Conservation (phyloP, 1,140 invertebrate species). For the Drepana arcuata region DNA sequence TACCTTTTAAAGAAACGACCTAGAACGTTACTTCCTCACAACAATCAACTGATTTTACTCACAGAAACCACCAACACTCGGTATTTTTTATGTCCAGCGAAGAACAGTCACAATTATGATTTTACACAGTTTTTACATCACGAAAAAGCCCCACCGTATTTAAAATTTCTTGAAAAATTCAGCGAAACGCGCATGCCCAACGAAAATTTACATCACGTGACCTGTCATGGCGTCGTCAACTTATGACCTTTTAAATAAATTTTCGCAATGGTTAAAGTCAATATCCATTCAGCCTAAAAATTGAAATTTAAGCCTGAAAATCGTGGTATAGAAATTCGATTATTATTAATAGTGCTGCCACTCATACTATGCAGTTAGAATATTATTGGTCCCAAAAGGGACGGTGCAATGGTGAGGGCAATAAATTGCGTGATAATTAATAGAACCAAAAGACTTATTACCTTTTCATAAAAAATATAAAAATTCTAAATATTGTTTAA, state of each 20-base stretch:
- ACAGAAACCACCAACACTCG: constrained; percentile 20
- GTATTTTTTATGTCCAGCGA: constrained; percentile 5
- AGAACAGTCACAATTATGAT: constrained; percentile 10
- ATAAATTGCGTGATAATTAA: too few relatives aligned
- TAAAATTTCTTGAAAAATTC: constrained; percentile 59
- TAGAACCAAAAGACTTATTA: too few relatives aligned
- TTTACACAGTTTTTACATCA: constrained; percentile 20
- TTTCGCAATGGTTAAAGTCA: constrained; percentile 9
- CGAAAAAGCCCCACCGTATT: constrained; percentile 49
- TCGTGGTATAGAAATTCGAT: too few relatives aligned
- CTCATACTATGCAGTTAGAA: too few relatives aligned
- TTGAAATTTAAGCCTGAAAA: too few relatives aligned
- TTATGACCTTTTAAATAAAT: constrained; percentile 21
- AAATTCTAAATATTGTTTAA: too few relatives aligned
- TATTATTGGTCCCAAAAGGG: too few relatives aligned
- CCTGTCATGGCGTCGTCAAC: constrained; percentile 65
- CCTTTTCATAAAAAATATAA: too few relatives aligned
- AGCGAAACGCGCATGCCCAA: constrained; percentile 62
- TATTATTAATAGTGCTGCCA: too few relatives aligned
- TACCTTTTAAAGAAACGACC: constrained; percentile 51
- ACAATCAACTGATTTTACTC: constrained; percentile 29
- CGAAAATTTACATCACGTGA: constrained; percentile 71
- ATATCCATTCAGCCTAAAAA: too few relatives aligned
- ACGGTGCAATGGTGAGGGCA: too few relatives aligned
- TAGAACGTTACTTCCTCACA: constrained; percentile 41